Percentiles rank a stretch among this genome's conserved stretches.
phyloP scores from a whole-genome alignment of 2,797 vertebrate species.

The Chaunax sp. region DNA sequence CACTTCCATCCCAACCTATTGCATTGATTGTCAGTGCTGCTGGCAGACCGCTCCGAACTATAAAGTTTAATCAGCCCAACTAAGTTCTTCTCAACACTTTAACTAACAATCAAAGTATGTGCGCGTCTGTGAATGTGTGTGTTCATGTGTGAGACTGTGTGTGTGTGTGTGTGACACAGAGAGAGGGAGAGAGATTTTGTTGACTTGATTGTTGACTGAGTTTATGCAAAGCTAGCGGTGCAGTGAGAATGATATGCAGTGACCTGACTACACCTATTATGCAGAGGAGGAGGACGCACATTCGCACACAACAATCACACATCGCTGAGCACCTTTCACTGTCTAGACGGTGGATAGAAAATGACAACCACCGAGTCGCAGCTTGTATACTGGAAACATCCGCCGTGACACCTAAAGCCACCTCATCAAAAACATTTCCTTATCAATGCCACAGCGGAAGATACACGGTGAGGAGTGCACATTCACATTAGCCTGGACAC shows the following conservation, averaged over 20 bases:
- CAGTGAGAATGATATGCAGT: conserved; percentile 4
- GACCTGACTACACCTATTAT: conserved; percentile 13
- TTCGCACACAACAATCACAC: background rate
- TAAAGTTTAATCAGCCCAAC: conserved; percentile 12
- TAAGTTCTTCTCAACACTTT: conserved; percentile 12
- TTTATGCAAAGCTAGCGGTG: too few species aligned
- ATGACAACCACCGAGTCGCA: conserved; percentile 30
- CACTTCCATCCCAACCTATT: background rate
- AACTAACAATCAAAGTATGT: background rate
- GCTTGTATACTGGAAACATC: conserved; percentile 27
- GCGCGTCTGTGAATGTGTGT: conserved; percentile 7
- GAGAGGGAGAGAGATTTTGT: background rate
- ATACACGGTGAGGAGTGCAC: conserved; percentile 1
- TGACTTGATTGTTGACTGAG: too few species aligned
- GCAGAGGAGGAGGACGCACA: background rate
- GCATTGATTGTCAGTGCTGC: conserved; percentile 2
- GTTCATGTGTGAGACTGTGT: background rate
- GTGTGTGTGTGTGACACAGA: background rate
- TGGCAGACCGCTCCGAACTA: conserved; percentile 1
- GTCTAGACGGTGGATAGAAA: background rate
- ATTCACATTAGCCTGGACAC: conserved; percentile 11
- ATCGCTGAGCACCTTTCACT: conserved; percentile 11
- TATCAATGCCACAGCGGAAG: conserved; percentile 27
- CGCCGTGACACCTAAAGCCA: conserved; percentile 25
- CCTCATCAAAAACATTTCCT: conserved; percentile 27